Evolutionary conservation across 2,797 vertebrate species (phyloP), one percentile per base, ranked within the genome.

Genomic region (Rhynchonycteris naso): DNA sequence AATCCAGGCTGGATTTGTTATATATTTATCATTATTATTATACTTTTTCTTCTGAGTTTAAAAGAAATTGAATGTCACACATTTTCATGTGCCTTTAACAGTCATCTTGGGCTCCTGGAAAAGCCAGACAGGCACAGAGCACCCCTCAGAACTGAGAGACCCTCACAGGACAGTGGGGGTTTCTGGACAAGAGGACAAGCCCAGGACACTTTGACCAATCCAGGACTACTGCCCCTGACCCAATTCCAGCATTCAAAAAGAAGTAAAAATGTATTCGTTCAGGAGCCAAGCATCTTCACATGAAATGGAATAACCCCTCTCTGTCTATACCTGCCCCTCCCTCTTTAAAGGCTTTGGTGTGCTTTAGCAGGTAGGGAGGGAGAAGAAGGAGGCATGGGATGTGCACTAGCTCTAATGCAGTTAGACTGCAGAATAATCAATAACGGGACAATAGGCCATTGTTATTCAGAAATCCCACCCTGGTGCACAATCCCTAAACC

Each of bases 391-490:
- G 33, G 16, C 2, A 0, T 26, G 38, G 50, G 68, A 81, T 3
- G 22, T 47, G 56, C 54, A 76, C n/a, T 47, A 3, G 15, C 28
- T 38, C 83, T 76, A 68, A 88, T 68, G 80, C 78, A 81, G 66
- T 50, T 58, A 90, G 90, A 90, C 91, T 43, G 75, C 69, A 95
- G 90, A 80, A 68, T 22, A 58, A 88, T 87, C 78, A 2, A 93
- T 83, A 79, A 65, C 38, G 76, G 47, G 74, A 92, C 90, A 86
- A 91, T 3, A 21, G 26, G 4, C 81, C 84, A 87, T 38, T 93
- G 93, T 85, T 81, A 76, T 59, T 91, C 93, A 94, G 93, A 89
- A 92, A 69, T 14, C 50, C 74, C 0, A 0, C 54, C 59, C 28
- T 38, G 9, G 66, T 82, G 63, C 71, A 69, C 75, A 50, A 58